A percentile compares a stretch with the other conserved stretches of the same genome.
Conservation (phyloP, 2,888 invertebrate species). For the Sepiola atlantica region DNA sequence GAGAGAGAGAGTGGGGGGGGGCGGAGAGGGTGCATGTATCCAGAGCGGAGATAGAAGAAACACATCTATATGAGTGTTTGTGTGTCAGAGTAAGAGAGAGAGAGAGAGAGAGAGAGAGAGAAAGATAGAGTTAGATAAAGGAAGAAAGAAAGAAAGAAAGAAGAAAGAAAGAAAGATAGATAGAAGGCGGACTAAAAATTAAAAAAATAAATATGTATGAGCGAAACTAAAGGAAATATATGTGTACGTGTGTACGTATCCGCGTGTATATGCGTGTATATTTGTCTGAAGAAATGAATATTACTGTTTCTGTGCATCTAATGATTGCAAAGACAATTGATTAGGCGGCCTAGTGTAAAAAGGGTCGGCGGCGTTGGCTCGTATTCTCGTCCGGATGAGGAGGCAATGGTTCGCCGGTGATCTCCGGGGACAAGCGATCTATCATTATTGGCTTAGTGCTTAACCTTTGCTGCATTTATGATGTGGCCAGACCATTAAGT, state of each 20-base stretch:
- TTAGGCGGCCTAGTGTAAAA: neutral
- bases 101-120: no score
- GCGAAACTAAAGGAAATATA: neutral
- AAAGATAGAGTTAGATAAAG: no score
- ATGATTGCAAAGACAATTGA: neutral
- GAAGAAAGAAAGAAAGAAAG: no score
- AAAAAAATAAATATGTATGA: neutral
- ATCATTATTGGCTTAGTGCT: conserved; percentile 32
- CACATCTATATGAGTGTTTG: no score
- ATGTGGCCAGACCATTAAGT: neutral
- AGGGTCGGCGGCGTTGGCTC: neutral
- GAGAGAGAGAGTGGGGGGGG: no score
- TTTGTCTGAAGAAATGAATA: neutral
- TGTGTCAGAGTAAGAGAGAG: no score
- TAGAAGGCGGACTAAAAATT: no score
- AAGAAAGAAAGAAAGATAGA: no score
- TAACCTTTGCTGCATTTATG: conserved; percentile 10
- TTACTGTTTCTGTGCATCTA: no score
- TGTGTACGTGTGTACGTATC: neutral
- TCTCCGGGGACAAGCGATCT: conserved; percentile 21
- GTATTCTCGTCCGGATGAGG: neutral
- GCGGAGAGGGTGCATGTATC: no score
- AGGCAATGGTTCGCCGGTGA: neutral
- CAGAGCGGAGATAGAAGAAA: no score
- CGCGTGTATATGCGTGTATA: neutral